These are phyloP conservation scores for Felis catus DNA, from an alignment of 2,113 vertebrate species.

Conservation along the genomic window F.catus_Fca126_mat1.0 CM031425.1:26054501-26055000, in stretches of 20 bases:
- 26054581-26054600: background rate
- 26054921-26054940: constrained; percentile 1
- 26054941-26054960: constrained; percentile 57
- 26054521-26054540: background rate
- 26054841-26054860: background rate
- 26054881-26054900: background rate
- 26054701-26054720: constrained; percentile 50
- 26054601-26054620: background rate
- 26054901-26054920: constrained; percentile 23
- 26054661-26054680: constrained; percentile 49
- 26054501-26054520: constrained; percentile 8
- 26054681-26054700: background rate
- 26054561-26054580: background rate
- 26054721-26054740: constrained; percentile 51
- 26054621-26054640: constrained; percentile 54
- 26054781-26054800: constrained; percentile 42
- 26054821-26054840: background rate
- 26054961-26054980: constrained; percentile 50
- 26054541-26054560: background rate
- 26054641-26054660: constrained; percentile 51
- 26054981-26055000: constrained; percentile 69
- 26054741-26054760: constrained; percentile 52
- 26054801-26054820: background rate
- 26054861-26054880: background rate
- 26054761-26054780: constrained; percentile 57